Conservation (phyloP, 64 coral and sea anemone genomes). For the Porites lutea region DNA sequence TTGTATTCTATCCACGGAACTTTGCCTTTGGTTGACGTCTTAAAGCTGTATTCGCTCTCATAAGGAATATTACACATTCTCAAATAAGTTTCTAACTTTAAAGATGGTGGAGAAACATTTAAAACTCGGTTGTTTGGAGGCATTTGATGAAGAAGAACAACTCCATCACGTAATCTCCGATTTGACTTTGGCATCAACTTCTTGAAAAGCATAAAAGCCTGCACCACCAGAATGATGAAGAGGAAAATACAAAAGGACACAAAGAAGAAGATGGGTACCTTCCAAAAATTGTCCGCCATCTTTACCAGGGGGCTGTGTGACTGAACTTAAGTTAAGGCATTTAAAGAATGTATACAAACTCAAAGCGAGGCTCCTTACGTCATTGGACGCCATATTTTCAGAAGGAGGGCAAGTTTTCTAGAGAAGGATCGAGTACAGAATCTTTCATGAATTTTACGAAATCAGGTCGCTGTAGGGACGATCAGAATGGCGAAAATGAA, state of each 20-base stretch:
- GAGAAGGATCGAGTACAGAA: neutral
- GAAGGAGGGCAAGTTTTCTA: neutral
- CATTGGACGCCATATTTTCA: constrained; percentile 37
- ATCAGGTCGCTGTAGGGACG: neutral
- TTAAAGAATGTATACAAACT: neutral
- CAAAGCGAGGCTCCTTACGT: constrained; percentile 24
- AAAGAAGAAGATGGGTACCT: neutral
- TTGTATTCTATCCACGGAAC: constrained; percentile 62
- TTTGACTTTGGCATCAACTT: neutral
- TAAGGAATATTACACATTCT: constrained; percentile 73
- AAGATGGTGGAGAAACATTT: constrained; percentile 59
- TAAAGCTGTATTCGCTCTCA: constrained; percentile 39
- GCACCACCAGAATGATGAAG: neutral
- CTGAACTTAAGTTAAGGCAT: neutral
- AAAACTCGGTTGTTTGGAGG: constrained; percentile 19
- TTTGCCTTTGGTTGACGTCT: constrained; percentile 68
- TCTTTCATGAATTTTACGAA: constrained; percentile 60
- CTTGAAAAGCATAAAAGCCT: neutral
- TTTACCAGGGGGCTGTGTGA: neutral
- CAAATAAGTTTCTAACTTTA: constrained; percentile 65
- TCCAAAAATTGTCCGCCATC: neutral
- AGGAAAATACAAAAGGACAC: neutral
- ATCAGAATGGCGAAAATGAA: constrained; percentile 68
- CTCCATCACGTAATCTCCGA: constrained; percentile 5
- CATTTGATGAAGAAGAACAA: constrained; percentile 59